Conservation (phyloP, 2,113 vertebrate genomes). For the Mugil cephalus region DNA sequence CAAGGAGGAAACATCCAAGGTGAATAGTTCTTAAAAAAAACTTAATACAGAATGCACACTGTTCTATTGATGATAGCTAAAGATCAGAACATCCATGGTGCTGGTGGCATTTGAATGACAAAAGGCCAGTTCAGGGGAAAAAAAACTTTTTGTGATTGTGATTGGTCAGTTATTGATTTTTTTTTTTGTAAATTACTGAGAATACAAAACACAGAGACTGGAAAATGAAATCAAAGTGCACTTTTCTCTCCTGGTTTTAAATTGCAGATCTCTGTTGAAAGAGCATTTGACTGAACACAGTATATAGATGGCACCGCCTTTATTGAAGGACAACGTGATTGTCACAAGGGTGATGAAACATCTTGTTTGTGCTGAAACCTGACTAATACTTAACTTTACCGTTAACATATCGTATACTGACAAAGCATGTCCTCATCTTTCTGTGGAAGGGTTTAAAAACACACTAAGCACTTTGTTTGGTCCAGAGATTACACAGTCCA, state of each 20-base stretch:
- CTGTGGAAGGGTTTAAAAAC: conserved; percentile 30
- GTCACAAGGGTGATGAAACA: conserved; percentile 40
- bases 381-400: conserved; percentile 15
- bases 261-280: background rate
- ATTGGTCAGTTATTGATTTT: too few relatives aligned
- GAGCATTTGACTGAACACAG: background rate
- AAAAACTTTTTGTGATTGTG: too few relatives aligned
- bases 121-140: too few relatives aligned
- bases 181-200: too few relatives aligned
- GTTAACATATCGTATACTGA: conserved; percentile 25
- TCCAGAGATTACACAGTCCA: conserved; percentile 30
- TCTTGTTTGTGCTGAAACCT: conserved; percentile 3
- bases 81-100: too few relatives aligned
- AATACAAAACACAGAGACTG: too few relatives aligned
- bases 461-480: conserved; percentile 25
- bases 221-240: too few relatives aligned
- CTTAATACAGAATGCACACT: too few relatives aligned
- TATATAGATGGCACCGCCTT: conserved; percentile 54
- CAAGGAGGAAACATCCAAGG: too few relatives aligned
- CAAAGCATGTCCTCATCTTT: conserved; percentile 12
- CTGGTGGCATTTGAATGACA: too few relatives aligned
- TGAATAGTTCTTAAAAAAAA: too few relatives aligned
- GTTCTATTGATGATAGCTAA: too few relatives aligned
- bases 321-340: conserved; percentile 56
- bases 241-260: background rate